Conservation (phyloP, 2,113 vertebrate species). For the Channa maculata region DNA sequence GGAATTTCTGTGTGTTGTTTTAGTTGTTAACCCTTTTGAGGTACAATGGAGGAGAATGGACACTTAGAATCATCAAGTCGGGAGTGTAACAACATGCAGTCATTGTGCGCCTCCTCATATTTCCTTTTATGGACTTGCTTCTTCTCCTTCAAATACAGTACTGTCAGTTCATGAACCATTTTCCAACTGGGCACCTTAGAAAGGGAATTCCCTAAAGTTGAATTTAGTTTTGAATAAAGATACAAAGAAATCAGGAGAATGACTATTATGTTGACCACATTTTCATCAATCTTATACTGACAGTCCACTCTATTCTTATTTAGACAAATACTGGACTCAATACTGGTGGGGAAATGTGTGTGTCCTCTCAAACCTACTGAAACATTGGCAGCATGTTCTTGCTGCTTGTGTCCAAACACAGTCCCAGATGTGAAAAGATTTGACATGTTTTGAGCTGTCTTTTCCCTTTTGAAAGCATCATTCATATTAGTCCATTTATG, state of each 20-base stretch:
- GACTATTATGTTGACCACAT: too few relatives aligned
- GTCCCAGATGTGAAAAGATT: slow-evolving; percentile 7
- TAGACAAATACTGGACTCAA: background rate
- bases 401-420: background rate
- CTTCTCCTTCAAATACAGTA: slow-evolving; percentile 5
- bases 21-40: slow-evolving; percentile 33
- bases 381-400: fast-evolving
- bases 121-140: slow-evolving; percentile 56
- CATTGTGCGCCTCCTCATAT: slow-evolving; percentile 9
- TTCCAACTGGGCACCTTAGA: too few relatives aligned
- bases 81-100: slow-evolving; percentile 6
- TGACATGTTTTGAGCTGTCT: slow-evolving; percentile 4
- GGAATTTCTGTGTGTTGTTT: slow-evolving; percentile 9
- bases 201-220: too few relatives aligned
- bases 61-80: slow-evolving; percentile 35
- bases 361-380: background rate
- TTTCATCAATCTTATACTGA: too few relatives aligned
- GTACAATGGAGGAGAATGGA: slow-evolving; percentile 20
- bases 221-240: too few relatives aligned
- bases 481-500: slow-evolving; percentile 1
- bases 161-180: too few relatives aligned
- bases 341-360: background rate
- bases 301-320: background rate
- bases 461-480: background rate
- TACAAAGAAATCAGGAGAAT: too few relatives aligned